These are phyloP conservation scores for Tadarida brasiliensis DNA, from an alignment of 2,797 vertebrate species.

Conservation along the genomic window DNA sequence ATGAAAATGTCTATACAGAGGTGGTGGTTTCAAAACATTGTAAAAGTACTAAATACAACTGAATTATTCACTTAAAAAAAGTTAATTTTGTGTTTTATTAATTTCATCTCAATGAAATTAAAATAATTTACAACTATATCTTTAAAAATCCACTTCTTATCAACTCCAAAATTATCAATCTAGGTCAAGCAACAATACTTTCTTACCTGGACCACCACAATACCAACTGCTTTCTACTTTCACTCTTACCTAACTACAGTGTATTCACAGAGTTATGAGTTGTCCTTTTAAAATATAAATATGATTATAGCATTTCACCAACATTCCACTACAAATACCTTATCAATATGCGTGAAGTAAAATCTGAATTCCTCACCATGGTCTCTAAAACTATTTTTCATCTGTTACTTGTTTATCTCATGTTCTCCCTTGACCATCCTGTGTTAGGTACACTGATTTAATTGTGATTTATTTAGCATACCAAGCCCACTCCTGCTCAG, in stretches of 20 bases:
- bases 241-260: not conserved
- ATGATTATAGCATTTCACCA: not conserved
- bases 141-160: not conserved
- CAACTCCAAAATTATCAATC: not conserved
- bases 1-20: not conserved
- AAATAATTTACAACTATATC: not conserved
- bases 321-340: not conserved
- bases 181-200: not conserved
- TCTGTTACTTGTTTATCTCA: not conserved
- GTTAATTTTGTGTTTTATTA: not conserved
- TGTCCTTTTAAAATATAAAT: not conserved
- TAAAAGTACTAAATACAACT: not conserved
- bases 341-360: not conserved
- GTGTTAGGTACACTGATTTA: no score
- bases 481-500: not conserved
- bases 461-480: not conserved
- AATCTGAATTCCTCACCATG: not conserved
- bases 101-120: not conserved
- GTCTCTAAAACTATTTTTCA: not conserved
- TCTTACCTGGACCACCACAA: not conserved
- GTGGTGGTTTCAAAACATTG: not conserved
- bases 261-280: not conserved
- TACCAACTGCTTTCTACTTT: not conserved
- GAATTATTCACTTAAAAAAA: not conserved
- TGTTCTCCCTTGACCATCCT: not conserved